A percentile compares a stretch with the other conserved stretches of the same genome.
These are phyloP conservation scores for Thripadectes ignobilis DNA, from an alignment of 2,797 vertebrate species.

Conservation along the genomic window DNA sequence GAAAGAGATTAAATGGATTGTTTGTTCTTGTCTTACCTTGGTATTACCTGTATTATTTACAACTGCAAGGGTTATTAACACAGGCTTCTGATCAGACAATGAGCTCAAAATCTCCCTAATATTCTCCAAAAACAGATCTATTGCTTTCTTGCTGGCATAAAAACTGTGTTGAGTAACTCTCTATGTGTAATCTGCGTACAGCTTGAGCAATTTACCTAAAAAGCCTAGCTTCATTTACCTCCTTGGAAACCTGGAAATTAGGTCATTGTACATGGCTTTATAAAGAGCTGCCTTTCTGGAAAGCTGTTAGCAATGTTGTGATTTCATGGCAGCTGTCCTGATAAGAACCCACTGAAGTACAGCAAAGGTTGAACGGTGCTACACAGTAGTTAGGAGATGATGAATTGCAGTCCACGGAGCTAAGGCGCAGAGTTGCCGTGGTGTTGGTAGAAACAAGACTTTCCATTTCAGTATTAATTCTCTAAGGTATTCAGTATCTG, in stretches of 20 bases:
- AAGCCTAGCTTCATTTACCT: neutral
- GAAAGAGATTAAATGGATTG: neutral
- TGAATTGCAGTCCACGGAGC: neutral
- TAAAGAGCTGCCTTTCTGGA: neutral
- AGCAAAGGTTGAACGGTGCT: neutral
- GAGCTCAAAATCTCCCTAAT: neutral
- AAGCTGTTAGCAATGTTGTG: neutral
- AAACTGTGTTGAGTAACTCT: neutral
- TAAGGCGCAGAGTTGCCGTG: neutral
- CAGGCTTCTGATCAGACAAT: neutral
- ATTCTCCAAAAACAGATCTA: neutral
- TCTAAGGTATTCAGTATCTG: neutral
- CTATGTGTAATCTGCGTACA: neutral
- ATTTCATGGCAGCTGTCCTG: neutral
- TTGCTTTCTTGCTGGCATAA: neutral
- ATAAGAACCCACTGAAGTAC: neutral
- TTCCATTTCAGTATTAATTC: neutral
- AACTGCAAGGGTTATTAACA: neutral
- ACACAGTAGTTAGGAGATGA: neutral
- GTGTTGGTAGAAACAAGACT: neutral
- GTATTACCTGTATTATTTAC: neutral
- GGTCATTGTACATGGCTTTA: neutral
- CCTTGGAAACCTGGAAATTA: neutral
- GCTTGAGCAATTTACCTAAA: neutral
- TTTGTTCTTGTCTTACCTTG: neutral